Percentiles rank a stretch among this genome's conserved stretches.
Evolutionary conservation across 2,888 invertebrate species (phyloP).

Genomic region (Scotopteryx bipunctaria): DNA sequence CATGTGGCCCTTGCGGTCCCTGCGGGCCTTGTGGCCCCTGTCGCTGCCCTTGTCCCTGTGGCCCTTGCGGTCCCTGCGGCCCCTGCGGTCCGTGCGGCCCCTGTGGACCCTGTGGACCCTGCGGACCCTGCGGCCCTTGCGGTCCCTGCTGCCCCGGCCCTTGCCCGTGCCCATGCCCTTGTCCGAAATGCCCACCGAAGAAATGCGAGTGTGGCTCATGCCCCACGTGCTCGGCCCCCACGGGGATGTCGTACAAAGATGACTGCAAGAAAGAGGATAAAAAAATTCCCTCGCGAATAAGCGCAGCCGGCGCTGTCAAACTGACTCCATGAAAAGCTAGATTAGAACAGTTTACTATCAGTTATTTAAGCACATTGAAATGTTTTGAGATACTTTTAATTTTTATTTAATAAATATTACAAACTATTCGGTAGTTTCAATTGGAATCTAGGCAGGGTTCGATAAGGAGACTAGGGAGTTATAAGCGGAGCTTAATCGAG

Average conservation of each 20-base stretch:
- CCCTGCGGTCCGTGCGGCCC: conserved; percentile 45
- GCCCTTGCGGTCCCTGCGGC: conserved; percentile 44
- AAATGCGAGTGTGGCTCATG: conserved; percentile 43
- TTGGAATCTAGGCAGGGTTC: conserved; percentile 9
- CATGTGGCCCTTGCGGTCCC: conserved; percentile 25
- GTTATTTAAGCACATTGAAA: conserved; percentile 21
- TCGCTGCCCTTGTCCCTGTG: conserved; percentile 41
- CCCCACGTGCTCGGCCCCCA: conserved; percentile 37
- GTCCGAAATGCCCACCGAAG: conserved; percentile 34
- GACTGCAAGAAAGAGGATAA: conserved; percentile 44
- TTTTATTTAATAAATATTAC: conserved; percentile 27
- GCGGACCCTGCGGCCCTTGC: conserved; percentile 51
- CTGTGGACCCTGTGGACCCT: conserved; percentile 53
- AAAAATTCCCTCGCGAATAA: conserved; percentile 39
- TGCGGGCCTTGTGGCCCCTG: conserved; percentile 16
- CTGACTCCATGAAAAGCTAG: conserved; percentile 37
- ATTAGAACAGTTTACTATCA: conserved; percentile 20
- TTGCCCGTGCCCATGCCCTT: conserved; percentile 20
- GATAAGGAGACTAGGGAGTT: conserved; percentile 12
- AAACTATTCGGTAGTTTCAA: conserved; percentile 9
- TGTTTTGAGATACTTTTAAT: conserved; percentile 17
- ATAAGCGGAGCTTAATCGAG: conserved; percentile 50
- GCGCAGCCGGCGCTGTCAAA: conserved; percentile 40
- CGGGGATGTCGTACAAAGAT: conserved; percentile 30
- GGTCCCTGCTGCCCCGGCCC: conserved; percentile 42